Percentiles rank a stretch among this genome's conserved stretches.
These are phyloP conservation scores for Heterodera schachtii DNA, from an alignment of 1,140 invertebrate genomes.

Conservation along the genomic window DNA sequence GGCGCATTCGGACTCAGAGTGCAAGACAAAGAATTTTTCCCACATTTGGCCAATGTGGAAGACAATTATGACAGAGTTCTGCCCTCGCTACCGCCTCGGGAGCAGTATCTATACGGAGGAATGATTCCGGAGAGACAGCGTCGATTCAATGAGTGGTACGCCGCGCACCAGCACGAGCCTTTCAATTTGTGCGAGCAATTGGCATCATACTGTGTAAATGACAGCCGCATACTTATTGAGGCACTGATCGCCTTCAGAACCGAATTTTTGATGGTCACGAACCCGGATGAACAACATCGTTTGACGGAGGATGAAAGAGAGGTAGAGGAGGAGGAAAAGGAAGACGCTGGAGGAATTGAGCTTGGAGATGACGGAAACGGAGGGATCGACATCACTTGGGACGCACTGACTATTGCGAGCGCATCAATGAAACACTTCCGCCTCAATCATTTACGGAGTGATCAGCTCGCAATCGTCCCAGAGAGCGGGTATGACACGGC, in stretches of 20 bases:
- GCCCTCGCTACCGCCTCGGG: neutral
- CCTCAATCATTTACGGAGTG: neutral
- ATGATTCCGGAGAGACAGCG: neutral
- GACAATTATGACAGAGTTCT: constrained; percentile 2
- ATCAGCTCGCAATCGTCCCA: neutral
- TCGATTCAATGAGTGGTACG: neutral
- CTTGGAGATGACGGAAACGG: neutral
- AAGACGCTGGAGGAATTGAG: neutral
- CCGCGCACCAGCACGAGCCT: neutral
- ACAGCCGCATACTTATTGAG: neutral
- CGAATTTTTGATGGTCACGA: neutral
- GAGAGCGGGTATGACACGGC: constrained; percentile 8
- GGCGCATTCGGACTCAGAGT: neutral
- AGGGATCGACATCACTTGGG: neutral
- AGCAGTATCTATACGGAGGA: neutral
- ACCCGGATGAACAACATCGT: neutral
- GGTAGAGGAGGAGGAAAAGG: neutral
- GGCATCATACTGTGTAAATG: constrained; percentile 5
- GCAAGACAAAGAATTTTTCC: constrained; percentile 10
- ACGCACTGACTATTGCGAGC: constrained; percentile 1
- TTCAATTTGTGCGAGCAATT: constrained; percentile 2
- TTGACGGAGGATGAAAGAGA: neutral
- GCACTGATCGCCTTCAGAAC: constrained; percentile 11
- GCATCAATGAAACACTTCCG: constrained; percentile 23
- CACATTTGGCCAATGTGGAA: neutral